phyloP scores from a whole-genome alignment of 2,797 vertebrate genomes.

The Muscicapa striata region DNA sequence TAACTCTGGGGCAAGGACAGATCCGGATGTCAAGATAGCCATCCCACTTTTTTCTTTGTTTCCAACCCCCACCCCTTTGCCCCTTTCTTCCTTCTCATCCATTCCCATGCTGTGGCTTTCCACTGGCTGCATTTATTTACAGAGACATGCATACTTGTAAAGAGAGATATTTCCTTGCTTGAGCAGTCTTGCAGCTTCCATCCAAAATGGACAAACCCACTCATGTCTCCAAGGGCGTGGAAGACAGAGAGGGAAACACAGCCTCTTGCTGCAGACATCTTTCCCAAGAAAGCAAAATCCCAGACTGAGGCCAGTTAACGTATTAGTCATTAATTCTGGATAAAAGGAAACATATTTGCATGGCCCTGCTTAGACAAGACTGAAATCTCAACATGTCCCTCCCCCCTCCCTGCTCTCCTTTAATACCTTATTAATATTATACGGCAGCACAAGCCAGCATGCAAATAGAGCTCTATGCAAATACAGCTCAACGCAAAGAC shows the following conservation, averaged over 20 bases:
- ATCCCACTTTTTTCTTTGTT: neutral
- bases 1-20: neutral
- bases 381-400: constrained; percentile 15
- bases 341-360: constrained; percentile 55
- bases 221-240: accelerated
- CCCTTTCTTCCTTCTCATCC: neutral
- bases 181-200: neutral
- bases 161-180: neutral
- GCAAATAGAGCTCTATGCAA: constrained; percentile 56
- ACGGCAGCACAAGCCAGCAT: constrained; percentile 27
- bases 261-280: neutral
- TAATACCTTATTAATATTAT: constrained; percentile 65
- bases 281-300: constrained; percentile 3
- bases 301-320: neutral
- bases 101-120: neutral
- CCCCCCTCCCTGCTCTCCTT: constrained; percentile 29
- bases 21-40: neutral
- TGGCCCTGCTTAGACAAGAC: constrained; percentile 39
- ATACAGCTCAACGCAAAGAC: constrained; percentile 8
- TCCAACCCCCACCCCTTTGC: neutral
- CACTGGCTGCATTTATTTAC: neutral
- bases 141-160: neutral
- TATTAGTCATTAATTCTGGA: constrained; percentile 54
- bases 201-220: neutral
- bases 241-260: neutral